Evolutionary conservation across 92 coral and sea anemone genomes (phyloP).

Genomic region (Galaxea fascicularis): DNA sequence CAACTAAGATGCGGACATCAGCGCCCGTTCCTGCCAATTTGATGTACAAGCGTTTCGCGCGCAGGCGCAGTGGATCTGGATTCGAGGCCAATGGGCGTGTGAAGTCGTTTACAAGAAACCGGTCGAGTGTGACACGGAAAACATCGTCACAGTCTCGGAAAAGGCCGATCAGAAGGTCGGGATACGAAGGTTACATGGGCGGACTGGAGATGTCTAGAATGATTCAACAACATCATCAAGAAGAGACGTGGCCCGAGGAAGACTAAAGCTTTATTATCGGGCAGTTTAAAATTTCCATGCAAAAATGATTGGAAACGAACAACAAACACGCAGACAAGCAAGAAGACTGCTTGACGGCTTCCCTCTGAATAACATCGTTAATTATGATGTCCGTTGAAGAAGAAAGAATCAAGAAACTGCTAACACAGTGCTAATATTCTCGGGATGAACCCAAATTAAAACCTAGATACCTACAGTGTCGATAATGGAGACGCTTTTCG

Average conservation of each 20-base stretch:
- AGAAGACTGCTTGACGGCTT: no score
- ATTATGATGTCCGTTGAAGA: no score
- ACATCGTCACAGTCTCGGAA: slow-evolving; percentile 27
- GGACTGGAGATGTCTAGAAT: slow-evolving; percentile 12
- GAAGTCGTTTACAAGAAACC: neutral
- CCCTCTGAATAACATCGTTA: no score
- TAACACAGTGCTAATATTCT: no score
- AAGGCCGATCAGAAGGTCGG: slow-evolving; percentile 24
- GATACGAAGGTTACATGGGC: neutral
- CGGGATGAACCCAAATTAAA: no score
- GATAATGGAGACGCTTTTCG: no score
- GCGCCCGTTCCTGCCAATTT: slow-evolving; percentile 76
- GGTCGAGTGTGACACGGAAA: slow-evolving; percentile 22
- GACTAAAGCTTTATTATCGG: neutral
- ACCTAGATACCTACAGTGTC: no score
- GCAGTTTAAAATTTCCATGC: no score
- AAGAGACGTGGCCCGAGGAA: slow-evolving; percentile 13
- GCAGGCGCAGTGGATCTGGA: slow-evolving; percentile 63
- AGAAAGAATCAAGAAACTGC: no score
- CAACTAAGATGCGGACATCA: slow-evolving; percentile 48
- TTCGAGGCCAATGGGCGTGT: slow-evolving; percentile 15
- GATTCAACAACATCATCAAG: neutral
- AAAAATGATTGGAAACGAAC: no score
- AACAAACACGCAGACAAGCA: no score
- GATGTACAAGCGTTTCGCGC: slow-evolving; percentile 66